Evolutionary conservation across 2,888 invertebrate genomes (phyloP).

Genomic region (Amphipyra berbera): DNA sequence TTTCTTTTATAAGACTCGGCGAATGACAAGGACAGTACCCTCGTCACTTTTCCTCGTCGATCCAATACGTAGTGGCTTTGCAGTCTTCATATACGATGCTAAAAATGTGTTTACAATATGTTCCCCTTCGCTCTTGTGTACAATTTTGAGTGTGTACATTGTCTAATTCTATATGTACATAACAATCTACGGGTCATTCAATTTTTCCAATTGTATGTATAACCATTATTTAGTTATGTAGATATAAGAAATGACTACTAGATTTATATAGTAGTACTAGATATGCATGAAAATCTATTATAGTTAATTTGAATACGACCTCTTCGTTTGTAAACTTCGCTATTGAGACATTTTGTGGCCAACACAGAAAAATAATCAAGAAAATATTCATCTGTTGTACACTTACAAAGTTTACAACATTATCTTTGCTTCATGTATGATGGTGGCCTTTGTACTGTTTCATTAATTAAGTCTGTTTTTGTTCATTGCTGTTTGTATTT

Average conservation of each 20-base stretch:
- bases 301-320: not conserved
- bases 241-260: too few relatives aligned
- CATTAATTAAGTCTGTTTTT: constrained; percentile 27
- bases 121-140: constrained; percentile 4
- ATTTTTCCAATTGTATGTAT: too few relatives aligned
- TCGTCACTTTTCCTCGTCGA: constrained; percentile 56
- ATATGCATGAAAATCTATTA: too few relatives aligned
- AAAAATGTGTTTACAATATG: constrained; percentile 25
- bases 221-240: too few relatives aligned
- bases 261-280: too few relatives aligned
- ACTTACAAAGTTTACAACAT: not conserved
- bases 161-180: too few relatives aligned
- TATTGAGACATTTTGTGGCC: constrained; percentile 4
- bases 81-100: constrained; percentile 1
- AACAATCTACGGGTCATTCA: too few relatives aligned
- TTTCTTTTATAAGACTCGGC: constrained; percentile 54
- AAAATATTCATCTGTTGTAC: not conserved
- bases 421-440: not conserved
- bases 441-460: constrained; percentile 7
- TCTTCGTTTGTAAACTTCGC: not conserved
- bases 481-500: constrained; percentile 41
- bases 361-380: constrained; percentile 12
- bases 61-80: constrained; percentile 31
- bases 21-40: constrained; percentile 65
- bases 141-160: not conserved